A percentile compares a stretch with the other conserved stretches of the same genome.
These are phyloP conservation scores for Stictonetta naevosa DNA, from an alignment of 2,113 vertebrate genomes.

Conservation along the genomic window DNA sequence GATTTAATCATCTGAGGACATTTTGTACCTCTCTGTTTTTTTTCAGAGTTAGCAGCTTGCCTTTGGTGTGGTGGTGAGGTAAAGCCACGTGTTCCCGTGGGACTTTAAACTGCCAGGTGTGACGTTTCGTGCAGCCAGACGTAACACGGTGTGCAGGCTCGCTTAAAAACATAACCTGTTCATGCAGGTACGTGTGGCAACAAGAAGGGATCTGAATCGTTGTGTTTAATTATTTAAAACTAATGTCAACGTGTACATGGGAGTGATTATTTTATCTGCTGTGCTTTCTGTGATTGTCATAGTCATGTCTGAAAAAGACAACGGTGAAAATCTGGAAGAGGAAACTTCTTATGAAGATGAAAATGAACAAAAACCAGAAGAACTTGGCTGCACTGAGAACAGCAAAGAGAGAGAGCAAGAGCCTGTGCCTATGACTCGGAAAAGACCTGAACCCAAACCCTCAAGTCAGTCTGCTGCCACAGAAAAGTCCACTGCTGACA, in stretches of 20 bases:
- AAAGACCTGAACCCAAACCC: conserved; percentile 83
- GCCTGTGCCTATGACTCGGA: conserved; percentile 81
- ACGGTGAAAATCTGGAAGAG: conserved; percentile 28
- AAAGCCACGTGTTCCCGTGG: neutral
- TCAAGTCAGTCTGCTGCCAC: conserved; percentile 13
- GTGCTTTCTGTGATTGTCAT: conserved; percentile 31
- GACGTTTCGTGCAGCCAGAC: neutral
- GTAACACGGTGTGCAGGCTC: neutral
- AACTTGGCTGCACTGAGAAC: neutral
- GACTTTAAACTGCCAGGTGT: conserved; percentile 45
- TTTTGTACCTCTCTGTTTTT: neutral
- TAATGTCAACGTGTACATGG: neutral
- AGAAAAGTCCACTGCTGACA: conserved; percentile 35
- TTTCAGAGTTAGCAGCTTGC: neutral
- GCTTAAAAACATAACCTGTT: neutral
- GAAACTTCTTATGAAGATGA: neutral
- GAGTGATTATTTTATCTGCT: neutral
- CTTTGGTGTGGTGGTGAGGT: neutral
- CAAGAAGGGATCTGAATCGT: neutral
- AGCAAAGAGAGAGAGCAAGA: conserved; percentile 38
- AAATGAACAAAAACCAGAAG: conserved; percentile 35
- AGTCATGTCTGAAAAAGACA: conserved; percentile 78
- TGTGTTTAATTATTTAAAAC: neutral
- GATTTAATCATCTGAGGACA: neutral
- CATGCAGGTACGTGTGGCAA: neutral